phyloP scores from a whole-genome alignment of 2,113 vertebrate species.

The Platysternon megacephalum region DNA sequence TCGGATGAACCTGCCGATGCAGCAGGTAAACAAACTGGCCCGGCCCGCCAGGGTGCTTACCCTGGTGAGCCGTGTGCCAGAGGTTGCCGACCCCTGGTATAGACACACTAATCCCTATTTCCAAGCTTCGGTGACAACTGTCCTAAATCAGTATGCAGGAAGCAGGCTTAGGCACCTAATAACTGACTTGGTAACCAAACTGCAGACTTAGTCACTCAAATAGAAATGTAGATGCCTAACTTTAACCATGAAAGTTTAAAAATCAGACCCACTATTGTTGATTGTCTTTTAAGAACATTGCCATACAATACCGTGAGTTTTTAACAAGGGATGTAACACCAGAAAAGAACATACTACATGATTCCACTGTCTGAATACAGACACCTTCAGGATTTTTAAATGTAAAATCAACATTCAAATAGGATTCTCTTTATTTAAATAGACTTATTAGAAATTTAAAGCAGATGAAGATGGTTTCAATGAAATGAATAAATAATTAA shows the following conservation, averaged over 20 bases:
- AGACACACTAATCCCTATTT: neutral
- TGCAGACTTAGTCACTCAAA: neutral
- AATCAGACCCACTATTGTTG: neutral
- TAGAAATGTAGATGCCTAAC: neutral
- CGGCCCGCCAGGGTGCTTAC: too few relatives aligned
- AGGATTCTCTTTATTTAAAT: slow-evolving; percentile 82
- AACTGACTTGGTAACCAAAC: neutral
- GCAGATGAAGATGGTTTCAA: slow-evolving; percentile 80
- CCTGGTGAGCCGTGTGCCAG: too few relatives aligned
- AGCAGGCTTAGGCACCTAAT: neutral
- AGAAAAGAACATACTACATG: neutral
- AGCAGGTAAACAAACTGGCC: too few relatives aligned
- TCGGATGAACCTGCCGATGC: too few relatives aligned
- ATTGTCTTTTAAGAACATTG: neutral
- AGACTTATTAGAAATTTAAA: slow-evolving; percentile 86
- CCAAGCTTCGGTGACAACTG: neutral
- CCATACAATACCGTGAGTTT: neutral
- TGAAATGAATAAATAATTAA: slow-evolving; percentile 87
- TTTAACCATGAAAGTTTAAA: neutral
- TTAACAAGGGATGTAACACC: neutral
- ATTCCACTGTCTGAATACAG: slow-evolving; percentile 38
- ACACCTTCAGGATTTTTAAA: slow-evolving; percentile 69
- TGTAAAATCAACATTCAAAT: slow-evolving; percentile 78
- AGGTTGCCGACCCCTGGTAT: neutral
- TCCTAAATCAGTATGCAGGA: neutral